Percentiles rank a stretch among this genome's conserved stretches.
Evolutionary conservation across 2,888 invertebrate genomes (phyloP).

Genomic region (Polia nebulosa): DNA sequence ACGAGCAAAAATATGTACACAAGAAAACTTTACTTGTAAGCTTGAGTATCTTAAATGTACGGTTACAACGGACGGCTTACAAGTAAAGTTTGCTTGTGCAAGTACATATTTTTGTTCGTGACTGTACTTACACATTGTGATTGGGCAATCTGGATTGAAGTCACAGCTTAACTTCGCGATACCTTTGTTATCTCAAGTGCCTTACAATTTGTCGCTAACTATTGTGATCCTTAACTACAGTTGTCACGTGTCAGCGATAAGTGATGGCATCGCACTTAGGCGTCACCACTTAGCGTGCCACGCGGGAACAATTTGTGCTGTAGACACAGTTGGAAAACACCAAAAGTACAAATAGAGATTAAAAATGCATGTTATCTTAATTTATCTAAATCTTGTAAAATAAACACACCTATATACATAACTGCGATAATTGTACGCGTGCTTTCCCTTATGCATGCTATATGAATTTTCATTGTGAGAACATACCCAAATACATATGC

Average conservation of each 20-base stretch:
- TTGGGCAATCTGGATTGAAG: neutral
- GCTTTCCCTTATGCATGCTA: constrained; percentile 12
- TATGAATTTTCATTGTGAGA: constrained; percentile 7
- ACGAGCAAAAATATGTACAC: no score
- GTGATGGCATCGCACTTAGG: constrained; percentile 24
- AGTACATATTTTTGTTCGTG: neutral
- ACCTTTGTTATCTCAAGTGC: constrained; percentile 38
- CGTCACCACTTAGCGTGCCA: constrained; percentile 19
- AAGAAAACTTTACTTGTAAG: no score
- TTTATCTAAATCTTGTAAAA: constrained; percentile 2
- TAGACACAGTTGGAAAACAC: constrained; percentile 1
- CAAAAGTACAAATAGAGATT: neutral
- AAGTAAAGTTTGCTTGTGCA: no score
- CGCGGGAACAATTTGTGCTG: neutral
- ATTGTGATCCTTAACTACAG: constrained; percentile 6
- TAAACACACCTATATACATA: constrained; percentile 2
- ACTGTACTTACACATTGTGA: neutral
- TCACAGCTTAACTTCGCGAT: constrained; percentile 1
- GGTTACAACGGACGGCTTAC: no score
- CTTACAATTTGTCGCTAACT: constrained; percentile 26
- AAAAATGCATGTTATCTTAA: constrained; percentile 11
- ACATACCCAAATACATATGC: neutral
- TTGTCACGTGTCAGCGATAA: constrained; percentile 24
- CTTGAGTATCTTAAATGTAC: no score
- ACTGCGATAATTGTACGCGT: constrained; percentile 1